Conservation (phyloP, 2,113 vertebrate genomes). For the Chionis minor region DNA sequence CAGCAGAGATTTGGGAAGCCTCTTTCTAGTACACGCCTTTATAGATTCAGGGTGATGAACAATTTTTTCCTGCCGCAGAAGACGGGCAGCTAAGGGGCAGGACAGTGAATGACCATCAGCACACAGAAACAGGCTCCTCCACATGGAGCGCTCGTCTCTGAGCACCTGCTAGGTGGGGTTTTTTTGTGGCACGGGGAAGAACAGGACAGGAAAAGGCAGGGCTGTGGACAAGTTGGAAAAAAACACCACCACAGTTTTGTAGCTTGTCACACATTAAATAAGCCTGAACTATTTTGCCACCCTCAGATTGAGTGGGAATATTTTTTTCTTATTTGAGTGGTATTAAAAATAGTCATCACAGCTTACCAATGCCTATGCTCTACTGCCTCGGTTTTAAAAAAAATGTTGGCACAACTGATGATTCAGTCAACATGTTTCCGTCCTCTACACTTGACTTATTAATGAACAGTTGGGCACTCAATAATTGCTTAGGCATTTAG, state of each 20-base stretch:
- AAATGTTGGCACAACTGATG: not conserved
- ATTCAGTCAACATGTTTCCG: slow-evolving; percentile 5
- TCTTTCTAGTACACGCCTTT: accelerated
- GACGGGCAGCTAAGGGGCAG: not conserved
- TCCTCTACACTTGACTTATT: not conserved
- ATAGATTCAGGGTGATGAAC: not conserved
- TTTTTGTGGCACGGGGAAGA: not conserved
- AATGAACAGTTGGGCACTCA: not conserved
- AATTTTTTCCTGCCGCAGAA: not conserved
- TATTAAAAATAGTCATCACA: slow-evolving; percentile 54
- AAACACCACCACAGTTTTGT: not conserved
- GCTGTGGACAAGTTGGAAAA: not conserved
- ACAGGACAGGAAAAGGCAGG: not conserved
- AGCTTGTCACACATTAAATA: not conserved
- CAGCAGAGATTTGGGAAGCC: not conserved
- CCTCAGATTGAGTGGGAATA: slow-evolving; percentile 22
- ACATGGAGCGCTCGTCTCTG: not conserved
- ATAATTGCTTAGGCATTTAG: not conserved
- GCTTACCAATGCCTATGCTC: not conserved
- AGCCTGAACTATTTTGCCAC: slow-evolving; percentile 29
- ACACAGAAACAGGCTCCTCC: not conserved
- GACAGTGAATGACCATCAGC: not conserved
- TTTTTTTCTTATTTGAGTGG: not conserved
- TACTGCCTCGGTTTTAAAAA: not conserved
- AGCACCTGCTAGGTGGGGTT: not conserved